These are phyloP conservation scores for Phaedon cochleariae DNA, from an alignment of 2,888 invertebrate genomes.

Conservation along the genomic window DNA sequence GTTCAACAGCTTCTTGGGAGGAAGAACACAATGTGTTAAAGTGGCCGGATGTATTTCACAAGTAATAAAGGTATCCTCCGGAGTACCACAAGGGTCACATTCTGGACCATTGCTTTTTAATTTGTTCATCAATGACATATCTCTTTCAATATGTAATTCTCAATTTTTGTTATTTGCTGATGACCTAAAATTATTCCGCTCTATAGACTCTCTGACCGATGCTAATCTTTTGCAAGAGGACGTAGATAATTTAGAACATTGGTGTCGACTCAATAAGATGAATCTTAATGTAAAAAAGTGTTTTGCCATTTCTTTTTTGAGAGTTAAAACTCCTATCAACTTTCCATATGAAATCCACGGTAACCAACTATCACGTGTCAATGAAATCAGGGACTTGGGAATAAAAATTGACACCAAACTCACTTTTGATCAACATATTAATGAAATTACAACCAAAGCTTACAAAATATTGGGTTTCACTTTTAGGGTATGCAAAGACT, in stretches of 20 bases:
- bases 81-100: conserved; percentile 8
- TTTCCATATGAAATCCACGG: too few species aligned
- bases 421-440: too few species aligned
- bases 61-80: background rate
- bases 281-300: background rate
- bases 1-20: background rate
- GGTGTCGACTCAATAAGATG: background rate
- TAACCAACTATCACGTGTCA: too few species aligned
- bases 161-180: background rate
- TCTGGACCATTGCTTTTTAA: background rate
- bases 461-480: background rate
- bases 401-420: too few species aligned
- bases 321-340: background rate
- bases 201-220: background rate
- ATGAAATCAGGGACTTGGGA: too few species aligned
- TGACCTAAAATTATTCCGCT: background rate
- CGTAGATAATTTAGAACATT: background rate
- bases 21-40: background rate
- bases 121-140: too few species aligned
- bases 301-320: background rate
- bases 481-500: background rate
- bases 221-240: background rate
- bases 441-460: background rate
- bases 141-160: background rate
- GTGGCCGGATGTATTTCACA: conserved; percentile 3